phyloP scores from a whole-genome alignment of 2,113 vertebrate species.

The Tapirus terrestris region DNA sequence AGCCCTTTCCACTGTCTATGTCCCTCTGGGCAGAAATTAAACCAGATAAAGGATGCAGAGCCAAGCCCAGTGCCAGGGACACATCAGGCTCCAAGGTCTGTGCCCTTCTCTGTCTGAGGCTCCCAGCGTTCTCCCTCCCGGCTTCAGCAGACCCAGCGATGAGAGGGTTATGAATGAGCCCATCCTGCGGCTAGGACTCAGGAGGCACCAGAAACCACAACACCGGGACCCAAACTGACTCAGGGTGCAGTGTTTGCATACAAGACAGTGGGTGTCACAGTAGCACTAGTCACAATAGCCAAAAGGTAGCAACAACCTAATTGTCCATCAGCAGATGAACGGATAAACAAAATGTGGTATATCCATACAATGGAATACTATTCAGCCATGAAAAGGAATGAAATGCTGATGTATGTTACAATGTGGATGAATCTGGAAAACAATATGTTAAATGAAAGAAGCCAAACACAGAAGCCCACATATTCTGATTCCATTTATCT shows the following conservation, averaged over 20 bases:
- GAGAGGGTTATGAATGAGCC: neutral
- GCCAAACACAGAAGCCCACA: neutral
- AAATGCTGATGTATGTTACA: too few species aligned
- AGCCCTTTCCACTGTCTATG: neutral
- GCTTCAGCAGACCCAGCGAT: neutral
- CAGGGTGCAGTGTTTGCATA: neutral
- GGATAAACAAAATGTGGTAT: too few species aligned
- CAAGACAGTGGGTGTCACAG: neutral
- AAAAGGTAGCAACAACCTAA: neutral
- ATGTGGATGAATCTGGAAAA: too few species aligned
- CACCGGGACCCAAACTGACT: neutral
- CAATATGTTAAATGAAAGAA: too few species aligned
- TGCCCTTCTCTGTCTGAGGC: neutral
- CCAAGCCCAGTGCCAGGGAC: neutral
- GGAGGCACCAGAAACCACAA: neutral
- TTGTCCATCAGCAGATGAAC: neutral
- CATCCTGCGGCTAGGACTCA: neutral
- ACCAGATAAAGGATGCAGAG: neutral
- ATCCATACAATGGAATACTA: fast-evolving
- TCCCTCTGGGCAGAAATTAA: neutral
- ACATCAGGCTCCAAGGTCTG: neutral
- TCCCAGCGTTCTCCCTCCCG: neutral
- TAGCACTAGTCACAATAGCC: neutral
- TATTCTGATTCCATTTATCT: neutral
- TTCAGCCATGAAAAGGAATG: neutral